These are phyloP conservation scores for Podarcis siculus DNA, from an alignment of 2,797 vertebrate species.

Conservation along the genomic window DNA sequence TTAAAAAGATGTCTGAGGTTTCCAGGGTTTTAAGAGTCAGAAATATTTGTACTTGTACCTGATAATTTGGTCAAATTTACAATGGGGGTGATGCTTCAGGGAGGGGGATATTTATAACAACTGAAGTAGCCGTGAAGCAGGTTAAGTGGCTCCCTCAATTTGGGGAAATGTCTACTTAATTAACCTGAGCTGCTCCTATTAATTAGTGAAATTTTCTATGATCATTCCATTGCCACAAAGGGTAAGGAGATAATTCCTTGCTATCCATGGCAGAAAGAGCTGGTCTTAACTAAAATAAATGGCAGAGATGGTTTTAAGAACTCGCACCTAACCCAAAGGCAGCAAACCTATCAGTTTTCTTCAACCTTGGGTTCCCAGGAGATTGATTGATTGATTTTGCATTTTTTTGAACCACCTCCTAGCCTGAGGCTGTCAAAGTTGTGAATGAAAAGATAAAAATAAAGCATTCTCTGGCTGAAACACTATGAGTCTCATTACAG, in stretches of 20 bases:
- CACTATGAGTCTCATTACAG: no score
- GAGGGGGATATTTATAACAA: background rate
- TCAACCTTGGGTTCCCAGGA: no score
- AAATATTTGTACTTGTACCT: background rate
- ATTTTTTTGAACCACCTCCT: no score
- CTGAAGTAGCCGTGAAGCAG: background rate
- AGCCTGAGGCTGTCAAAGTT: no score
- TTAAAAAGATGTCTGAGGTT: background rate
- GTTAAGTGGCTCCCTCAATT: background rate
- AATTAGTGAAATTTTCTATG: background rate
- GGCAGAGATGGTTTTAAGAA: background rate
- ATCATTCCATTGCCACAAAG: background rate
- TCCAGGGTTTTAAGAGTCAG: background rate
- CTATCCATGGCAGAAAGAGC: background rate
- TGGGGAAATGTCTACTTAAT: constrained; percentile 11
- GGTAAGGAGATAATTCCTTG: background rate
- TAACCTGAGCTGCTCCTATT: constrained; percentile 1
- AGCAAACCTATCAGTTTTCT: background rate
- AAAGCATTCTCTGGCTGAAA: no score
- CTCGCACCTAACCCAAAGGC: background rate
- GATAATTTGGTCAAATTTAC: background rate
- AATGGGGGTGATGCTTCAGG: background rate
- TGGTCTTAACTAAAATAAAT: background rate
- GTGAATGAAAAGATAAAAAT: no score
- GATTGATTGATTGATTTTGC: no score